Evolutionary conservation across 2,888 invertebrate species (phyloP).

Genomic region (Bruchidius siliquastri): DNA sequence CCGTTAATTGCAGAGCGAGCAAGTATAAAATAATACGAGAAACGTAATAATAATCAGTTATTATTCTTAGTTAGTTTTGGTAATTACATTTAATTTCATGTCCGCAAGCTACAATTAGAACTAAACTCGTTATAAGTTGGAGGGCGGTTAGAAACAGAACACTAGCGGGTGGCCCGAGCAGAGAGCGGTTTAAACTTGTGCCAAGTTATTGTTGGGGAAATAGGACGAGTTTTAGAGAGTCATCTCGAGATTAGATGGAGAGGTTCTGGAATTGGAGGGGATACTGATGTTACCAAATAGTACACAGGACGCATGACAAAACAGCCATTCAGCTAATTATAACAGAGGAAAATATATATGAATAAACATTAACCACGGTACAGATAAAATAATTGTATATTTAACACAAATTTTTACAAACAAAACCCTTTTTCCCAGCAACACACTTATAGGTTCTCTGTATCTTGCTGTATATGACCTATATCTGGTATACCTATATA

Average conservation of each 20-base stretch:
- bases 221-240: conserved; percentile 1
- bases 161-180: background rate
- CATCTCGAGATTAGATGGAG: background rate
- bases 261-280: background rate
- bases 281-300: background rate
- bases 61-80: conserved; percentile 15
- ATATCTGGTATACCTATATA: too few species aligned
- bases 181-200: conserved; percentile 1
- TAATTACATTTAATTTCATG: conserved; percentile 18
- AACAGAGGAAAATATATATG: too few species aligned
- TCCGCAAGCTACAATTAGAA: conserved; percentile 20
- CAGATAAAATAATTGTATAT: too few species aligned
- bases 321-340: background rate
- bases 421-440: too few species aligned
- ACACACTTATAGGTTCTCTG: too few species aligned
- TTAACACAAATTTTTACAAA: too few species aligned
- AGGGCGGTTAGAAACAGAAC: background rate
- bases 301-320: background rate
- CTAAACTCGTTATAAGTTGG: conserved; percentile 22
- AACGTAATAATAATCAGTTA: conserved; percentile 16
- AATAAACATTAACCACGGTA: too few species aligned
- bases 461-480: too few species aligned
- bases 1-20: background rate
- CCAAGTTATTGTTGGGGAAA: conserved; percentile 1
- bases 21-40: background rate